These are phyloP conservation scores for Gadus chalcogrammus DNA, from an alignment of 2,113 vertebrate genomes.

Conservation along the genomic window DNA sequence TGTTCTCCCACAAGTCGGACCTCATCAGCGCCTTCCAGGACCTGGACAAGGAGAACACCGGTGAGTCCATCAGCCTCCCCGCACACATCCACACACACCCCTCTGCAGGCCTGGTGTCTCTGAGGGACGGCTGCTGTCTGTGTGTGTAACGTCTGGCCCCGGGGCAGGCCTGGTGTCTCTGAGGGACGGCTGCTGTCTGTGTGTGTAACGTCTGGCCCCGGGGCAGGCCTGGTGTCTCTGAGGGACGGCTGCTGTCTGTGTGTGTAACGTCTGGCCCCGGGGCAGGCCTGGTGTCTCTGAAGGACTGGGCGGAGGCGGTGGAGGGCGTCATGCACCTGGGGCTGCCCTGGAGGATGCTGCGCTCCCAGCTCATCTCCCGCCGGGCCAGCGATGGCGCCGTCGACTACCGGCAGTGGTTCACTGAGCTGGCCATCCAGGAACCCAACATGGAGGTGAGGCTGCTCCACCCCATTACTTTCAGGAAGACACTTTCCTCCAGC, in stretches of 20 bases:
- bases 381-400: conserved; percentile 49
- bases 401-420: conserved; percentile 69
- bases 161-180: too few species aligned
- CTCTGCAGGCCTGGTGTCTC: too few species aligned
- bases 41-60: conserved; percentile 65
- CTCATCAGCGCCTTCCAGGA: conserved; percentile 72
- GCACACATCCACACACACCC: not conserved
- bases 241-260: too few species aligned
- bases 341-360: conserved; percentile 86
- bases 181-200: too few species aligned
- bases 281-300: conserved; percentile 65
- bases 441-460: conserved; percentile 59
- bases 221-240: too few species aligned
- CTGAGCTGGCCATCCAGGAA: conserved; percentile 66
- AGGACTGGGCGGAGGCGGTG: conserved; percentile 79
- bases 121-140: too few species aligned
- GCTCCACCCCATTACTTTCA: too few species aligned
- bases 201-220: too few species aligned
- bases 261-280: too few species aligned
- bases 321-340: conserved; percentile 81
- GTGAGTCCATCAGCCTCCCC: conserved; percentile 32
- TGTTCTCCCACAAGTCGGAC: conserved; percentile 76
- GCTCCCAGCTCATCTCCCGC: conserved; percentile 73
- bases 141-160: too few species aligned
- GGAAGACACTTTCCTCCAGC: too few species aligned